Conservation (phyloP, 2,888 invertebrate species). For the Petrolisthes manimaculis region DNA sequence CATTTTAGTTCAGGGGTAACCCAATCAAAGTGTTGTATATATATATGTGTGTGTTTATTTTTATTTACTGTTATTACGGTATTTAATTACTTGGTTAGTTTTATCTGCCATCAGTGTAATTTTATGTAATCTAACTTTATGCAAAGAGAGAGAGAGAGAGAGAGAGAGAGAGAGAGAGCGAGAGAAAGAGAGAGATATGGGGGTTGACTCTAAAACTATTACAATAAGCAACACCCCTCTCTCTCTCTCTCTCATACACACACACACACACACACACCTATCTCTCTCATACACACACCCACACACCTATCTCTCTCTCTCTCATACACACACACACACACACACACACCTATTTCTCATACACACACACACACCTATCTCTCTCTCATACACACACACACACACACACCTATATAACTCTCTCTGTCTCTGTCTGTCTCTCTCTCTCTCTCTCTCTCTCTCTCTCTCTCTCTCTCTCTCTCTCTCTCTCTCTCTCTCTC, state of each 20-base stretch:
- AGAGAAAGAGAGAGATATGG: conserved; percentile 22
- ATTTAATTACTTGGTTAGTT: too few species aligned
- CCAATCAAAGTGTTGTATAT: too few species aligned
- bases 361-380: background rate
- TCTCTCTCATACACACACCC: background rate
- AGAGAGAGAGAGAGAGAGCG: conserved; percentile 22
- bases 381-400: too few species aligned
- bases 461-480: conserved; percentile 9
- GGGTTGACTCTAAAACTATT: background rate
- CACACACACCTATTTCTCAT: too few species aligned
- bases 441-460: conserved; percentile 29
- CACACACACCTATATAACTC: background rate
- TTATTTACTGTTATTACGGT: too few species aligned
- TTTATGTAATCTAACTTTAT: too few species aligned
- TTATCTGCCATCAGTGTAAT: too few species aligned
- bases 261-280: background rate
- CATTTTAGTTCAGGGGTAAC: too few species aligned
- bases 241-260: background rate
- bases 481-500: background rate
- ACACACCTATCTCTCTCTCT: too few species aligned
- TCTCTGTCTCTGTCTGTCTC: background rate
- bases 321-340: too few species aligned
- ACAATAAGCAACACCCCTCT: background rate
- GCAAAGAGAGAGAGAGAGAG: conserved; percentile 15
- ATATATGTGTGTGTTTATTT: too few species aligned